Evolutionary conservation across 2,797 vertebrate genomes (phyloP).

Genomic region (Cyprinodon diabolis): DNA sequence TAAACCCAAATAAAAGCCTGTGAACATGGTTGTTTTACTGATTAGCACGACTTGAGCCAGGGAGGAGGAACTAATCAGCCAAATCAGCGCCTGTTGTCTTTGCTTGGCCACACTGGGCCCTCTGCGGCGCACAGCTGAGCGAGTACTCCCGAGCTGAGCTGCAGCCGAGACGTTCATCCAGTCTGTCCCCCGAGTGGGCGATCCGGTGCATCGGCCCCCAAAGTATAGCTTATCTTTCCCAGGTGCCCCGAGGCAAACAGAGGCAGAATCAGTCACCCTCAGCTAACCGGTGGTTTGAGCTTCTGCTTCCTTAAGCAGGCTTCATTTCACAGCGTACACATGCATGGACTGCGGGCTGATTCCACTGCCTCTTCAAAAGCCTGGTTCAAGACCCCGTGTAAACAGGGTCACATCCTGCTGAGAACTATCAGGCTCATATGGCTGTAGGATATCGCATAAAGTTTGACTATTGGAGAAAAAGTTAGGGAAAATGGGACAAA

Average conservation of each 20-base stretch:
- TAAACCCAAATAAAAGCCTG: conserved; percentile 31
- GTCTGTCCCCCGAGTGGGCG: conserved; percentile 47
- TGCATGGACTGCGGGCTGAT: conserved; percentile 20
- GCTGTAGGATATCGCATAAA: conserved; percentile 4
- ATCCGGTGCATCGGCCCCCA: conserved; percentile 31
- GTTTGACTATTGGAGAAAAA: conserved; percentile 21
- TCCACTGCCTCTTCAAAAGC: conserved; percentile 15
- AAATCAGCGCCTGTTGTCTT: conserved; percentile 63
- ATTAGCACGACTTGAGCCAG: conserved; percentile 53
- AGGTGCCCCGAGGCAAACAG: conserved; percentile 29
- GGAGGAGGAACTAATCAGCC: conserved; percentile 62
- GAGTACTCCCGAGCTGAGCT: conserved; percentile 27
- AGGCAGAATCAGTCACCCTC: conserved; percentile 47
- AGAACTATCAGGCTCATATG: conserved; percentile 1
- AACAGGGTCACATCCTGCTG: conserved; percentile 23
- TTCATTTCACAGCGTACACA: conserved; percentile 31
- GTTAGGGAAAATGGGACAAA: background rate
- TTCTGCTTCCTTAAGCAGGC: conserved; percentile 41
- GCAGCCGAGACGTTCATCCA: conserved; percentile 49
- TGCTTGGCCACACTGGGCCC: conserved; percentile 59
- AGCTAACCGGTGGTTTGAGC: conserved; percentile 40
- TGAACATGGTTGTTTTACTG: conserved; percentile 59
- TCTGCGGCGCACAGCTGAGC: conserved; percentile 46
- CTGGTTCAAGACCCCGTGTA: conserved; percentile 24
- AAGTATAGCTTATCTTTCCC: conserved; percentile 17